These are phyloP conservation scores for Pachypanchax playfairii DNA, from an alignment of 2,113 vertebrate genomes.

Conservation along the genomic window DNA sequence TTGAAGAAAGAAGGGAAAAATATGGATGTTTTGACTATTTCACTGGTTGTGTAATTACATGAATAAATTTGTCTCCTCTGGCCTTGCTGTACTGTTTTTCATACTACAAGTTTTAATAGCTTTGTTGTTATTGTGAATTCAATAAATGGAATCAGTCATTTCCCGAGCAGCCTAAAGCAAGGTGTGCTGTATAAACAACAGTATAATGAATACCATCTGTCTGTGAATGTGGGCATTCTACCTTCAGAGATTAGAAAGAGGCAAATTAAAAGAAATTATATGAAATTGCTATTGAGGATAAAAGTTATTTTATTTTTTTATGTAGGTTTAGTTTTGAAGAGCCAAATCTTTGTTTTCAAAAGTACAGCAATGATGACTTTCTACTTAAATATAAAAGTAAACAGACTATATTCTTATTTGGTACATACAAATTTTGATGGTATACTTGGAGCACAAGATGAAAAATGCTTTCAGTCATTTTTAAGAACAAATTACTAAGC, in stretches of 20 bases:
- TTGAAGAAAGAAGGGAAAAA: constrained; percentile 11
- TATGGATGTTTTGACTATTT: constrained; percentile 22
- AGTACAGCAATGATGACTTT: too few species aligned
- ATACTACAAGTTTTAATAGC: constrained; percentile 57
- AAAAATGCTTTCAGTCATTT: too few species aligned
- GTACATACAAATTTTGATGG: too few species aligned
- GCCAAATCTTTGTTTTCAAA: too few species aligned
- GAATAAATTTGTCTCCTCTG: constrained; percentile 56
- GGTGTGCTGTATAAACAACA: constrained; percentile 55
- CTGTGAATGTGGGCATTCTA: constrained; percentile 26
- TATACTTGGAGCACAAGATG: too few species aligned
- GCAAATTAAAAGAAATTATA: constrained; percentile 25
- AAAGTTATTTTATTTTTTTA: too few species aligned
- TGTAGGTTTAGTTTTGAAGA: too few species aligned
- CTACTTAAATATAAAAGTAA: too few species aligned
- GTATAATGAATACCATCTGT: constrained; percentile 67
- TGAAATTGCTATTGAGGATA: too few species aligned
- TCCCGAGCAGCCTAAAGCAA: constrained; percentile 55
- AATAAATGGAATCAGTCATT: constrained; percentile 53
- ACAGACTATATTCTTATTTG: too few species aligned
- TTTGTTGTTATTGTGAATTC: constrained; percentile 60
- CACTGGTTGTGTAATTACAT: constrained; percentile 45
- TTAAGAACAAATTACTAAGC: too few species aligned
- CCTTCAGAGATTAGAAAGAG: constrained; percentile 30
- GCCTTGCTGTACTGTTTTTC: constrained; percentile 49